Percentiles rank a stretch among this genome's conserved stretches.
phyloP scores from a whole-genome alignment of 2,797 vertebrate genomes.

The Lemur catta region DNA sequence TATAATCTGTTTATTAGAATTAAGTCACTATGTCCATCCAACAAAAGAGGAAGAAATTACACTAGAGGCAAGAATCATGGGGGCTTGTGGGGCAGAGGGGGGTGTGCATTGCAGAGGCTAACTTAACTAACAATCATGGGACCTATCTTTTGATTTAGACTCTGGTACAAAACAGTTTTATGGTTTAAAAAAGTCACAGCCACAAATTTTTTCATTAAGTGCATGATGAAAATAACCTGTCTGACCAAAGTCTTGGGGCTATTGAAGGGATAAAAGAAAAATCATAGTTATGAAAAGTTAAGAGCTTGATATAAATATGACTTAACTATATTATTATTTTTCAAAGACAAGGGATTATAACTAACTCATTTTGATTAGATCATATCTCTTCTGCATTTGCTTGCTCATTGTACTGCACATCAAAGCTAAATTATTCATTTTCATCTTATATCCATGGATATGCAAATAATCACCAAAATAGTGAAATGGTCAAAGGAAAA shows the following conservation, averaged over 20 bases:
- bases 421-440: conserved; percentile 54
- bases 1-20: not conserved
- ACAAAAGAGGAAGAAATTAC: not conserved
- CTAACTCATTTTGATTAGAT: conserved; percentile 56
- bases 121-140: not conserved
- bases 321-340: conserved; percentile 59
- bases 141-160: not conserved
- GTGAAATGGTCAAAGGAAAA: not conserved
- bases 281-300: conserved; percentile 56
- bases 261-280: conserved; percentile 47
- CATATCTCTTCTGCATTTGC: conserved; percentile 44
- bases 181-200: not conserved
- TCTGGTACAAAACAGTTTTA: not conserved
- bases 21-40: not conserved
- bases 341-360: conserved; percentile 56
- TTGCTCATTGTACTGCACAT: not conserved
- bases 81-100: too few relatives aligned
- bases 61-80: not conserved
- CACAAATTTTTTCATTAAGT: conserved; percentile 31
- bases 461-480: conserved; percentile 45
- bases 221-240: not conserved
- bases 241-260: conserved; percentile 20
- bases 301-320: conserved; percentile 52
- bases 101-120: not conserved
- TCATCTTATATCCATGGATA: conserved; percentile 21